Conservation (phyloP, 2,797 vertebrate species). For the Gallinago solitaria region DNA sequence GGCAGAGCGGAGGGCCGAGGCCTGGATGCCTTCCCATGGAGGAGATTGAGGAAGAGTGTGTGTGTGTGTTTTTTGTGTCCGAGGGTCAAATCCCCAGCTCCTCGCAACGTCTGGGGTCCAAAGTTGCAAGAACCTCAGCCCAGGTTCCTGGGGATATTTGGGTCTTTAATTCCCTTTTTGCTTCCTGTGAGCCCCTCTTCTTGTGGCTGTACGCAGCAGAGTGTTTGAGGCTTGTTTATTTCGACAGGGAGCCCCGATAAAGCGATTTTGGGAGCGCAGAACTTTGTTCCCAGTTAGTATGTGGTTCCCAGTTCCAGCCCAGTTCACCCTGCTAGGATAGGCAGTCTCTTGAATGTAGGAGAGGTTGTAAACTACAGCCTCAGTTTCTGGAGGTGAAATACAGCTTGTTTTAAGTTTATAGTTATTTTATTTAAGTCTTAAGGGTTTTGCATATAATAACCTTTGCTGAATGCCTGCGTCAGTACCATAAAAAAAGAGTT, state of each 20-base stretch:
- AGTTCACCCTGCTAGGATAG: not conserved
- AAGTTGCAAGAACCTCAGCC: not conserved
- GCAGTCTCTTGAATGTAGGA: not conserved
- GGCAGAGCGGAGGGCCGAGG: accelerated
- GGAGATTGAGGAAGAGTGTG: not conserved
- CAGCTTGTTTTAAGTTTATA: not conserved
- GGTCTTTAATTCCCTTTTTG: not conserved
- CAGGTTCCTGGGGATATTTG: not conserved
- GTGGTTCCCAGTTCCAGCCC: constrained; percentile 22
- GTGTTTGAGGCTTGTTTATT: not conserved
- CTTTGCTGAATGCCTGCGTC: not conserved
- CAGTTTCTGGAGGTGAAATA: not conserved
- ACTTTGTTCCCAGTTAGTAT: not conserved
- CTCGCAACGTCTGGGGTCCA: not conserved
- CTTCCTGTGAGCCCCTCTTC: not conserved
- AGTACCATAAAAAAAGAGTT: not conserved
- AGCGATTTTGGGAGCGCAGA: not conserved
- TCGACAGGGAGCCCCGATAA: not conserved
- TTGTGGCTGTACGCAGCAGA: not conserved
- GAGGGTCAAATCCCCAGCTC: not conserved
- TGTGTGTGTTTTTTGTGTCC: not conserved
- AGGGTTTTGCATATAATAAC: not conserved
- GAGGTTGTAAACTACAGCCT: not conserved
- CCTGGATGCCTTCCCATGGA: accelerated
- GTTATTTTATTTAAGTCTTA: not conserved